Evolutionary conservation across 2,888 invertebrate genomes (phyloP), one percentile per base, ranked within the genome.

Genomic region (Ganaspis brasiliensis): DNA sequence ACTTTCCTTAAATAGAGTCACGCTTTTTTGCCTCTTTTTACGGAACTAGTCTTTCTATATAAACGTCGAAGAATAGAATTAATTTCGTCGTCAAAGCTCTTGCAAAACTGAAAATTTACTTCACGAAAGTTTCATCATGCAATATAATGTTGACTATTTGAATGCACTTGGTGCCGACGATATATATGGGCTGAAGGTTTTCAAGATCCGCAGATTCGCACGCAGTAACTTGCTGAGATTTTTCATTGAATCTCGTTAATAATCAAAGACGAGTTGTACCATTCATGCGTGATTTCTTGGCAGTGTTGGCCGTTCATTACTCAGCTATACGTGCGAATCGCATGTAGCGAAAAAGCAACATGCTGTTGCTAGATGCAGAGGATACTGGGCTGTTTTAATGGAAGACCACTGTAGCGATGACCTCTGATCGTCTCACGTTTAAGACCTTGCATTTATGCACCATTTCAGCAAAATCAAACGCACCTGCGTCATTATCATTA

Each of bases 221-320:
- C 21, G 63, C 37, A 67, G 63, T 40, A 67, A 67, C 40, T 40
- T 67, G 63, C 21, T 3, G 24, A 21, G 8, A 72, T 78, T 74
- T 74, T 76, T 70, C 70, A 75, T 45, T 52, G 67, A 57, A 40
- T 61, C 24, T 57, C 56, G 76, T 76, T 81, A 79, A 82, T 82
- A 80, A 78, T 78, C 74, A 73, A 71, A 74, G 73, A 71, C 79
- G 73, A 79, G 76, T 61, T 77, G 73, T 77, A 77, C 72, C 76
- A 76, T 72, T 72, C 75, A 76, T 71, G 40, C 71, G 79, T 79
- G 72, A 74, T 52, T 76, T 52, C 59, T 63, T 76, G 16, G 14
- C 63, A 26, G 16, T 40, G 45, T 59, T 19, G 72, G 16, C 70
- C 75, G 74, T 63, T 74, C 59, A 76, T 76, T 74, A 76, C 72